phyloP scores from a whole-genome alignment of 2,113 vertebrate species.

The Oryzias melastigma region DNA sequence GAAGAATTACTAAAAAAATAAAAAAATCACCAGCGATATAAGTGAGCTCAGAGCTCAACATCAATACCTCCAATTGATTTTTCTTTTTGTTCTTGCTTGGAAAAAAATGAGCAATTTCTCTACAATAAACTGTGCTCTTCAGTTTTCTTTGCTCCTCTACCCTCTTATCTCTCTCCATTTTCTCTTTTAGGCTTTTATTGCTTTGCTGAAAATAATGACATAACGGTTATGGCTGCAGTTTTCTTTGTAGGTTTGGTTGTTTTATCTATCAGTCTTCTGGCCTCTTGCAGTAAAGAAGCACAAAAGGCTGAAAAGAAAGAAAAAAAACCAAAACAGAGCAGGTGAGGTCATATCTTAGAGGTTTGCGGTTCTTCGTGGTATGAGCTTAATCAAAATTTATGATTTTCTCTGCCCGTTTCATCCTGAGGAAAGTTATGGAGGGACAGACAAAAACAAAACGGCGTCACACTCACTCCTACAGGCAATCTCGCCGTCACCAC shows the following conservation, averaged over 20 bases:
- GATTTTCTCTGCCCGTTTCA: no score
- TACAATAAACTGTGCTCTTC: constrained; percentile 38
- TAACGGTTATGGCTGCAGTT: constrained; percentile 32
- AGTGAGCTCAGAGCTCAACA: constrained; percentile 48
- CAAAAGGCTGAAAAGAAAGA: constrained; percentile 24
- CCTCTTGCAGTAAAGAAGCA: constrained; percentile 11
- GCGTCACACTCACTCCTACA: no score
- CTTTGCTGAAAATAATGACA: constrained; percentile 39
- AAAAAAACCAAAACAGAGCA: neutral
- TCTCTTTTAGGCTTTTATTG: constrained; percentile 42
- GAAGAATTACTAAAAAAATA: constrained; percentile 13
- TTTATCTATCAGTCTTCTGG: constrained; percentile 27
- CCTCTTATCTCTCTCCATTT: constrained; percentile 47
- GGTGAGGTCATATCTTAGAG: neutral
- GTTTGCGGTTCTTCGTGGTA: no score
- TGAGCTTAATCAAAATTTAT: no score
- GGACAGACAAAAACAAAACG: no score
- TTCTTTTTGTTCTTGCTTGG: constrained; percentile 46
- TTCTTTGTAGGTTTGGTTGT: constrained; percentile 25
- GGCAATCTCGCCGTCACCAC: no score
- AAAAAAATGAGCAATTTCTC: constrained; percentile 54
- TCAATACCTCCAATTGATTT: constrained; percentile 66
- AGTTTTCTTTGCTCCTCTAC: constrained; percentile 23
- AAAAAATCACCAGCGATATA: constrained; percentile 43
- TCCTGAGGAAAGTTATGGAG: no score